Percentiles rank a stretch among this genome's conserved stretches.
phyloP scores from a whole-genome alignment of 1,140 invertebrate genomes.

The Drosophila rhopaloa region DNA sequence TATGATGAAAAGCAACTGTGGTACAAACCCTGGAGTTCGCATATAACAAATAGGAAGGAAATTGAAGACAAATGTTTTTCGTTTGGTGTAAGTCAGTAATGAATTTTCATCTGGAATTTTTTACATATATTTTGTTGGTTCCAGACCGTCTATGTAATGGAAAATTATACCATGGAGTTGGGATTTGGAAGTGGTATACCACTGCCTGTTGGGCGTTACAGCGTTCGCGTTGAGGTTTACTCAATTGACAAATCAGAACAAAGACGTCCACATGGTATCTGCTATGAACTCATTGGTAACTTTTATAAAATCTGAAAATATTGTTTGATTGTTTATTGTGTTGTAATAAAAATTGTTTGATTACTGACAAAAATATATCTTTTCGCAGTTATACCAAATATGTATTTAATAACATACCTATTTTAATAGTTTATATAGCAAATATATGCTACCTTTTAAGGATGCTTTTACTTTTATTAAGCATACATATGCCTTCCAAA shows the following conservation, averaged over 20 bases:
- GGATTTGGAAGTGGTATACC: neutral
- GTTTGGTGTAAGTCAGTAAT: neutral
- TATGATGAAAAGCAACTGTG: constrained; percentile 7
- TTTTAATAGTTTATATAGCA: no score
- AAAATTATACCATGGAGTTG: neutral
- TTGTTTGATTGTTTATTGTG: no score
- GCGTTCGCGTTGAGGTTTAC: neutral
- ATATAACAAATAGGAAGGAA: neutral
- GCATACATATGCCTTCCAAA: no score
- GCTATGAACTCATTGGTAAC: neutral
- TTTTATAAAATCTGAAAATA: neutral
- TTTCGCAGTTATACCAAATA: no score
- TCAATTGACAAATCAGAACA: neutral
- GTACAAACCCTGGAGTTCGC: neutral
- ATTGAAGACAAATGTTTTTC: neutral
- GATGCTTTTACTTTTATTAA: no score
- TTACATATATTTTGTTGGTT: neutral
- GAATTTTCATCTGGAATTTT: neutral
- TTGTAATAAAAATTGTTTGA: no score
- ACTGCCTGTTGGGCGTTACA: neutral
- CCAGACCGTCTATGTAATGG: neutral
- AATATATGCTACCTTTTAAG: no score
- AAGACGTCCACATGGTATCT: neutral
- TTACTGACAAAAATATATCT: no score
- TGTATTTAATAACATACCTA: no score